Base-by-base conservation (phyloP, 92 coral and sea anemone genomes). In the Epizoanthus rinbou region DNA sequence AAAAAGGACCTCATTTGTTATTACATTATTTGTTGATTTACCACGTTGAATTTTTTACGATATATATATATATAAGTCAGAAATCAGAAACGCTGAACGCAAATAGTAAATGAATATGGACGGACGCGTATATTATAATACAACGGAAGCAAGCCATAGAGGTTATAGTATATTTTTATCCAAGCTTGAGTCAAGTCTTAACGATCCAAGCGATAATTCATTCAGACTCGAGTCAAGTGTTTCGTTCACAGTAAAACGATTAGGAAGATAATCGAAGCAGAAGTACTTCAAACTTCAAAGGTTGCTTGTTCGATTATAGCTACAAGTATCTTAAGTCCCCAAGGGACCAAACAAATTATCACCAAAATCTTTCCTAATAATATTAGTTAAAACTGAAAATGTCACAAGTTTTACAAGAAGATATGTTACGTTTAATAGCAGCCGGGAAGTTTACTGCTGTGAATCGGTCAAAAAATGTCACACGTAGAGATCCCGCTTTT, bases 401-500 rank as follows among this genome's bases (percentile, higher is more conserved):
- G 18, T 28, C 43, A 75, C 33, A 52, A 17, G 33, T 37, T 3
- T 59, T 58, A 4, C 15, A 17, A n/a, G 14, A 41, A 41, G 25
- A 60, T 62, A 62, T 57, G 56, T 57, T 10, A 62, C 57, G 39
- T 22, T n/a, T n/a, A n/a, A n/a, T 78, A 41, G 41, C 41, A 78
- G 35, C 82, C 82, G 82, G 71, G 47, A 62, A 78, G 35, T 63
- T 50, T 21, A 37, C 71, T 60, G 18, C 52, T 56, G 28, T 64
- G 25, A 53, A 58, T 21, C 19, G 43, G 71, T 8, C 63, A 60
- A 13, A 19, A 37, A 62, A 53, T 21, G 70, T 19, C 57, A 57
- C 70, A 35, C 70, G 71, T 28, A 62, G 31, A 59, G 71, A 50
- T 60, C 39, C 37, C 41, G 41, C 81, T 21, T 78, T 78, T 62